Conservation (phyloP, 2,797 vertebrate species). For the Lepilemur septentrionalis region DNA sequence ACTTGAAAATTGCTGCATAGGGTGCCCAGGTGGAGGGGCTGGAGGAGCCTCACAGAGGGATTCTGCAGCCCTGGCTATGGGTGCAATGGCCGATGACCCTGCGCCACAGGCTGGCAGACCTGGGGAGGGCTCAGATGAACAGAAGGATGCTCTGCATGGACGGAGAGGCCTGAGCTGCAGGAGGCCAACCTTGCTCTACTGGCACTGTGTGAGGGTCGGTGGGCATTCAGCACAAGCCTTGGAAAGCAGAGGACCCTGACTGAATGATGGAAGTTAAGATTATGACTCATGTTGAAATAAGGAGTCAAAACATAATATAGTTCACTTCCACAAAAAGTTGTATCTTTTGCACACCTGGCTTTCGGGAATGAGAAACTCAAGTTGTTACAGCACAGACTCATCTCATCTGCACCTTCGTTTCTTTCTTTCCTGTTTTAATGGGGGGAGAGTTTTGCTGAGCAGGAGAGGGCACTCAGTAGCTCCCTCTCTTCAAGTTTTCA, state of each 20-base stretch:
- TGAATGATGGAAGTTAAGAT: background rate
- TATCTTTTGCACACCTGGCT: background rate
- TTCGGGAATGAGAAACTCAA: background rate
- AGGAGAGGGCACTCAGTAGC: background rate
- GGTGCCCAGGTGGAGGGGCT: background rate
- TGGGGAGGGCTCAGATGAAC: background rate
- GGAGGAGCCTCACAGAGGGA: background rate
- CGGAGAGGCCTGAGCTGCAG: background rate
- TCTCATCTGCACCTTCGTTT: too few relatives aligned
- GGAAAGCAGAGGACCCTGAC: background rate
- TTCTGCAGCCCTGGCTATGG: background rate
- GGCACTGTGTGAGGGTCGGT: background rate
- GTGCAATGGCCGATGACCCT: background rate
- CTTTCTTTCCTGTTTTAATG: background rate
- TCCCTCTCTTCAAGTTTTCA: background rate
- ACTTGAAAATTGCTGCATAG: background rate
- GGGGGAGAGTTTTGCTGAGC: background rate
- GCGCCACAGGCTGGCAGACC: too few relatives aligned
- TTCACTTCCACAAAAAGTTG: background rate
- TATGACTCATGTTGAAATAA: background rate
- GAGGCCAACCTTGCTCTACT: background rate
- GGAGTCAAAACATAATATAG: background rate
- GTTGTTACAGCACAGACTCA: background rate
- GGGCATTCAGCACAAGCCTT: background rate
- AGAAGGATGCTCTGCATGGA: background rate